These are phyloP conservation scores for Oreochromis aureus DNA, from an alignment of 2,113 vertebrate species.

Conservation along the genomic window DNA sequence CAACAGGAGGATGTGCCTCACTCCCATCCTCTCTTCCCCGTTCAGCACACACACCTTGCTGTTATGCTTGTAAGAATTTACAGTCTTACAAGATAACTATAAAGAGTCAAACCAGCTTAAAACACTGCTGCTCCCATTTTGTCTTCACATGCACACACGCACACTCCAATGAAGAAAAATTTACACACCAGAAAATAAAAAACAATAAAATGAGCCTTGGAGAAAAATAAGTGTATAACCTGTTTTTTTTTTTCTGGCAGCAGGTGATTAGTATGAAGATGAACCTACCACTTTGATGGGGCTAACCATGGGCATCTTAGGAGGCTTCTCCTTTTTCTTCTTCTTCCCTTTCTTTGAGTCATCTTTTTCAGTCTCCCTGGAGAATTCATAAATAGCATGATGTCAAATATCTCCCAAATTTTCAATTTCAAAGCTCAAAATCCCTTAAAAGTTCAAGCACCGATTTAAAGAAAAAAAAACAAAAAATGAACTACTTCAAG, in stretches of 20 bases:
- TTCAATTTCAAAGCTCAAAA: not conserved
- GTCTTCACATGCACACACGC: not conserved
- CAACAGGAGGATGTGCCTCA: constrained; percentile 47
- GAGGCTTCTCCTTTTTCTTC: constrained; percentile 54
- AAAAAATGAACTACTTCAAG: not conserved
- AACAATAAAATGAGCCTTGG: not conserved
- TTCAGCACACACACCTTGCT: not conserved
- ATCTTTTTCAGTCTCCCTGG: constrained; percentile 7
- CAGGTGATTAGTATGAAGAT: not conserved
- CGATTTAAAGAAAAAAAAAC: accelerated
- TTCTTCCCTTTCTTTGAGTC: not conserved
- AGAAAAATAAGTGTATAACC: not conserved
- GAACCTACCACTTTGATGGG: constrained; percentile 73
- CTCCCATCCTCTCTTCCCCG: constrained; percentile 24
- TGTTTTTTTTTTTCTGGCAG: not conserved
- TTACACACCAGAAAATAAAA: not conserved
- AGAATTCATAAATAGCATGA: not conserved
- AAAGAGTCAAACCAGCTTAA: not conserved
- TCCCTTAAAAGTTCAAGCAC: not conserved
- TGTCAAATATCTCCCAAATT: not conserved
- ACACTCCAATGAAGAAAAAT: not conserved
- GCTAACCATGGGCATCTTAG: constrained; percentile 69
- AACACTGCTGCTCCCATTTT: not conserved
- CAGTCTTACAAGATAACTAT: not conserved
- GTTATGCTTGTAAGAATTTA: not conserved